Percentiles rank a stretch among this genome's conserved stretches.
Conservation (phyloP, 1,140 invertebrate species). For the Heliconius congener region DNA sequence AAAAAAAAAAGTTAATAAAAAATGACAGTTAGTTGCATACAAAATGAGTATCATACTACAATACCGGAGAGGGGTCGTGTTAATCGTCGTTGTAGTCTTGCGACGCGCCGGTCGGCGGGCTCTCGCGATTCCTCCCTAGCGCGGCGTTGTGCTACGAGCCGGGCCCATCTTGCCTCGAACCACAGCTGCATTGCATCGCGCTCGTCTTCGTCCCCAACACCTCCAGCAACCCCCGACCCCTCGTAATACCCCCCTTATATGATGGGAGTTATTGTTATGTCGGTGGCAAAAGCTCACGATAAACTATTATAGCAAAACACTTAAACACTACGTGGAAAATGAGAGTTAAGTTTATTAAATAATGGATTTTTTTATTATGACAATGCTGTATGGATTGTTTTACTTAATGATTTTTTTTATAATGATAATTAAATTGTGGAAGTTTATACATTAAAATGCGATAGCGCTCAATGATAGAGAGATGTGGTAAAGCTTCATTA, state of each 20-base stretch:
- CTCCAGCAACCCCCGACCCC: not conserved
- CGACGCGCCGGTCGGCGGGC: slow-evolving; percentile 48
- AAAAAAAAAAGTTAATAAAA: too few relatives aligned
- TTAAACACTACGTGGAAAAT: not conserved
- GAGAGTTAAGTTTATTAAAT: not conserved
- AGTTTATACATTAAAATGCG: not conserved
- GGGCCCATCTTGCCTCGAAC: slow-evolving; percentile 71
- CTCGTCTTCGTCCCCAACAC: slow-evolving; percentile 50
- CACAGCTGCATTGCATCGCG: slow-evolving; percentile 71
- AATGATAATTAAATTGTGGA: not conserved
- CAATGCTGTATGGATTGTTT: not conserved
- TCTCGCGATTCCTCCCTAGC: slow-evolving; percentile 50
- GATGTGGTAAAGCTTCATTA: not conserved
- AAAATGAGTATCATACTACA: not conserved
- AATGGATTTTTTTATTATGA: not conserved
- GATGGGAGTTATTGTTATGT: not conserved
- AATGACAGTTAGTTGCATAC: too few relatives aligned
- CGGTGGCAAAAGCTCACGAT: not conserved
- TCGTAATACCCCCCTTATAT: not conserved
- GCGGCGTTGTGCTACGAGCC: slow-evolving; percentile 61
- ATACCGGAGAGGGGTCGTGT: slow-evolving; percentile 64
- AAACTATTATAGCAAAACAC: not conserved
- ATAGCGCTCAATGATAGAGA: not conserved
- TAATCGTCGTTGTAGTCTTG: slow-evolving; percentile 59
- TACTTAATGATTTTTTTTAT: not conserved